Evolutionary conservation across 1,140 invertebrate genomes (phyloP).

Genomic region (Bombus turneri): DNA sequence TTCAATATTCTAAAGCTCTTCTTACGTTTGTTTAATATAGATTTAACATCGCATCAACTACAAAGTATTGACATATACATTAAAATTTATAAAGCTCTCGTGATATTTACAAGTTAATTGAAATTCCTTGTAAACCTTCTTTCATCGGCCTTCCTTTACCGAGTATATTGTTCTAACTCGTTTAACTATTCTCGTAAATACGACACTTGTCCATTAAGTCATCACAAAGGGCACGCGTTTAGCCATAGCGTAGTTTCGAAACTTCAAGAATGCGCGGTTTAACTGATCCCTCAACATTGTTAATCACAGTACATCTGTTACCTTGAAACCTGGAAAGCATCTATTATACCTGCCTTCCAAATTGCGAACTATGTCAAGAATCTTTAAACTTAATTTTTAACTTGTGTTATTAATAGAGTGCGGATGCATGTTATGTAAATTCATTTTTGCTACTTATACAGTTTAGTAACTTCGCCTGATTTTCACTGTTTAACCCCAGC

Average conservation of each 20-base stretch:
- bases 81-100: background rate
- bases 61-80: background rate
- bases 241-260: background rate
- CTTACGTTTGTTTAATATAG: too few relatives aligned
- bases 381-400: background rate
- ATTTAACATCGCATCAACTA: too few relatives aligned
- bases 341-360: background rate
- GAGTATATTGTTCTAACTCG: background rate
- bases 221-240: background rate
- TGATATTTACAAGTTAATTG: background rate
- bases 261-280: slow-evolving; percentile 24
- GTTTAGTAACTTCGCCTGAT: too few relatives aligned
- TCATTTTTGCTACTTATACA: too few relatives aligned
- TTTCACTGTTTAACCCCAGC: too few relatives aligned
- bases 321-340: background rate
- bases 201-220: slow-evolving; percentile 26
- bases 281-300: slow-evolving; percentile 1
- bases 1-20: too few relatives aligned
- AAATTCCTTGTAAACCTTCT: background rate
- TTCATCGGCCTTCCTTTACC: too few relatives aligned
- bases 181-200: slow-evolving; percentile 14
- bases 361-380: background rate
- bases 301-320: background rate
- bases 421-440: too few relatives aligned
- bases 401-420: background rate